phyloP scores from a whole-genome alignment of 2,113 vertebrate genomes.

The Phalacrocorax brasilianus region DNA sequence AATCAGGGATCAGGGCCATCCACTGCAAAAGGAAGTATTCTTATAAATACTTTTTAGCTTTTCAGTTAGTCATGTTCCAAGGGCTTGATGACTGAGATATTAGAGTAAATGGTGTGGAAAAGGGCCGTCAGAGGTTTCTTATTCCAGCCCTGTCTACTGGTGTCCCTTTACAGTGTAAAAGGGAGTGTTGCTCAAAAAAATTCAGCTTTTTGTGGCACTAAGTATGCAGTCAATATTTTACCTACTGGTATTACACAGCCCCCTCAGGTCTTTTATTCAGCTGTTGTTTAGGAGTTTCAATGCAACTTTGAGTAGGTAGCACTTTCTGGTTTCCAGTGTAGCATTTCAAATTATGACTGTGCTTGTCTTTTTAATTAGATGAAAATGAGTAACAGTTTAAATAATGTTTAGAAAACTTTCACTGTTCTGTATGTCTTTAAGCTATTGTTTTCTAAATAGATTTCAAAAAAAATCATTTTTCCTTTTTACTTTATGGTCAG shows the following conservation, averaged over 20 bases:
- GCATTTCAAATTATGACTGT: conserved; percentile 17
- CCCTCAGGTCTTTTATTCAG: conserved; percentile 6
- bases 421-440: background rate
- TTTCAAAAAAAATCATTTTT: background rate
- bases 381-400: background rate
- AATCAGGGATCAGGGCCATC: background rate
- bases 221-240: conserved; percentile 36
- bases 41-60: background rate
- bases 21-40: background rate
- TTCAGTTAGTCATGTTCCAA: background rate
- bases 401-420: background rate
- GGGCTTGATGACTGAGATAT: background rate
- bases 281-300: conserved; percentile 15
- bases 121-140: background rate
- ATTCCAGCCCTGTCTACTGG: background rate
- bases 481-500: background rate
- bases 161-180: background rate
- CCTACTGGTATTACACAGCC: background rate
- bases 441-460: background rate
- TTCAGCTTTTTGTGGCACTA: background rate
- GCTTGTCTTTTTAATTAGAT: conserved; percentile 1
- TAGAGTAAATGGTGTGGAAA: background rate
- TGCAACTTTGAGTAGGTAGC: conserved; percentile 17
- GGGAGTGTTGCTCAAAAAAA: background rate
- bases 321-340: conserved; percentile 2